A percentile compares a stretch with the other conserved stretches of the same genome.
Conservation (phyloP, 64 coral and sea anemone species). For the Pocillopora damicornis region DNA sequence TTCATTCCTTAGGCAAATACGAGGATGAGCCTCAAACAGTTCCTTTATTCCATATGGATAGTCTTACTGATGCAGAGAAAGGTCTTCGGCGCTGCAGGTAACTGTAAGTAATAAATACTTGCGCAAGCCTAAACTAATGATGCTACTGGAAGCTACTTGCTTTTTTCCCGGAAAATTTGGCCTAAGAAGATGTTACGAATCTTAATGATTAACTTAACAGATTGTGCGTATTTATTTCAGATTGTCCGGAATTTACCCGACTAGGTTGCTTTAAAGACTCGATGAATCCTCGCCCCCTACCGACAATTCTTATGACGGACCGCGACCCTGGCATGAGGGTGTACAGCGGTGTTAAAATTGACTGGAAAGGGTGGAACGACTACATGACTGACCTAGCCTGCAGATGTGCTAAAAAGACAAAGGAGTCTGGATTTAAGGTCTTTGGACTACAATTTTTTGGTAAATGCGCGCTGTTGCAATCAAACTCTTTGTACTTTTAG, state of each 20-base stretch:
- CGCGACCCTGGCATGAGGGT: slow-evolving; percentile 21
- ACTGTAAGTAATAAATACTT: background rate
- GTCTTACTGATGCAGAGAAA: background rate
- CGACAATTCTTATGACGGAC: slow-evolving; percentile 31
- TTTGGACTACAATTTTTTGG: slow-evolving; percentile 53
- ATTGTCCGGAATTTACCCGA: background rate
- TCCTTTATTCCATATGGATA: background rate
- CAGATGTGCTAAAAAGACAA: slow-evolving; percentile 53
- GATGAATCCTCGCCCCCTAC: slow-evolving; percentile 16
- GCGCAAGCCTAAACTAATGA: background rate
- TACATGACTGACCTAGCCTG: slow-evolving; percentile 30
- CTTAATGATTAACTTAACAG: no score
- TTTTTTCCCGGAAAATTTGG: background rate
- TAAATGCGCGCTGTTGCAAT: background rate
- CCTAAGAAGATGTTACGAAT: background rate
- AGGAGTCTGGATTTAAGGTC: slow-evolving; percentile 5
- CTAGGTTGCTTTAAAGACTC: slow-evolving; percentile 24
- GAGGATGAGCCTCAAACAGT: background rate
- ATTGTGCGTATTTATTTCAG: background rate
- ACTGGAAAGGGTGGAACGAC: slow-evolving; percentile 40
- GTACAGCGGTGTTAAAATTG: slow-evolving; percentile 28
- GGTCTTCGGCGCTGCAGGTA: background rate
- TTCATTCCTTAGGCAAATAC: background rate
- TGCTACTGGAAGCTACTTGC: background rate
- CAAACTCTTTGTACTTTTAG: no score